These are phyloP conservation scores for Dromiciops gliroides DNA, from an alignment of 2,113 vertebrate genomes.

Conservation along the genomic window DNA sequence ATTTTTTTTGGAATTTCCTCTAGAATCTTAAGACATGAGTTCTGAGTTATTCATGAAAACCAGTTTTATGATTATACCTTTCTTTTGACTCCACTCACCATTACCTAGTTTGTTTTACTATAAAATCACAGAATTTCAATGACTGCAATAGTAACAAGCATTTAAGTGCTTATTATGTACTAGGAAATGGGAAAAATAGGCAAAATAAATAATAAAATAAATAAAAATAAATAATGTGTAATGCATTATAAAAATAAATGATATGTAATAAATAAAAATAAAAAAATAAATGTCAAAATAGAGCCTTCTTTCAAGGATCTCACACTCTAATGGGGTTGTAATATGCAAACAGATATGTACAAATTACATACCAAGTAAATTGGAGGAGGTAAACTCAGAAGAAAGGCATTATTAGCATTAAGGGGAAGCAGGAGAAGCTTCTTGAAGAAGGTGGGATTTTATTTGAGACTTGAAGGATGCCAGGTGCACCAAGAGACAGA, in stretches of 20 bases:
- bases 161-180: not conserved
- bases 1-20: not conserved
- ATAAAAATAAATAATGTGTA: no score
- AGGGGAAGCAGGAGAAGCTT: not conserved
- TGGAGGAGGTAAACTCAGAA: not conserved
- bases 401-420: not conserved
- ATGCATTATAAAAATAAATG: no score
- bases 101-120: not conserved
- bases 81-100: not conserved
- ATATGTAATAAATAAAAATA: no score
- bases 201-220: no score
- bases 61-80: not conserved
- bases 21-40: not conserved
- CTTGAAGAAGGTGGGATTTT: not conserved
- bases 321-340: no score
- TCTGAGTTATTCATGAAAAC: not conserved
- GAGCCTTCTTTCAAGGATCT: not conserved
- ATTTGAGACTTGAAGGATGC: no score
- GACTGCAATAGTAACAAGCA: not conserved
- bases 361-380: not conserved
- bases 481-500: no score
- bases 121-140: not conserved
- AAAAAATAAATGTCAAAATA: no score
- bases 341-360: not conserved
- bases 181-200: no score